Conservation (phyloP, 35 echinoderm and acorn worm genomes). For the Nesometra sesokonis region DNA sequence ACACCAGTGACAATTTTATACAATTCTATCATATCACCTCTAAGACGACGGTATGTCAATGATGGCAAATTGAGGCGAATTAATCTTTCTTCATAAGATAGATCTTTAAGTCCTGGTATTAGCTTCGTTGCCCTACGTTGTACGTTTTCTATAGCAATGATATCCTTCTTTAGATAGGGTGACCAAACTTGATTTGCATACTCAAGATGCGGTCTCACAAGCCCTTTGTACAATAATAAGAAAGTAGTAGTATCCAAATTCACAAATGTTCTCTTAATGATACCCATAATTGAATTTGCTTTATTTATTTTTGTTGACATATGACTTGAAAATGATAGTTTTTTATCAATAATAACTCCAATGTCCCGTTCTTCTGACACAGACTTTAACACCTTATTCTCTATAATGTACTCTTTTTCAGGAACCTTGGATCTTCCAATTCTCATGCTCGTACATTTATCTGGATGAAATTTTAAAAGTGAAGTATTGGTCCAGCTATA, state of each 20-base stretch:
- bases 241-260: conserved; percentile 13
- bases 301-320: too few species aligned
- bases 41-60: too few species aligned
- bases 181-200: conserved; percentile 33
- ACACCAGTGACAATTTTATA: too few species aligned
- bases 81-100: conserved; percentile 16
- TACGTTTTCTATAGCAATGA: conserved; percentile 20
- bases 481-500: neutral
- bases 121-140: conserved; percentile 28
- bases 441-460: too few species aligned
- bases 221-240: conserved; percentile 7
- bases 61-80: too few species aligned
- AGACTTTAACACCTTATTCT: too few species aligned
- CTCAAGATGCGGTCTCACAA: conserved; percentile 38
- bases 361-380: neutral
- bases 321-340: neutral
- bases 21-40: too few species aligned
- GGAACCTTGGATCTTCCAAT: too few species aligned
- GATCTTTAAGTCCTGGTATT: conserved; percentile 3
- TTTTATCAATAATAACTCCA: neutral
- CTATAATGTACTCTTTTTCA: neutral
- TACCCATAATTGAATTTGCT: neutral
- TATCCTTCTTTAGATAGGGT: conserved; percentile 6
- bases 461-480: conserved; percentile 3
- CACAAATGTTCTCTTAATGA: neutral